These are phyloP conservation scores for Heliconius nattereri DNA, from an alignment of 1,140 invertebrate species.

Conservation along the genomic window DNA sequence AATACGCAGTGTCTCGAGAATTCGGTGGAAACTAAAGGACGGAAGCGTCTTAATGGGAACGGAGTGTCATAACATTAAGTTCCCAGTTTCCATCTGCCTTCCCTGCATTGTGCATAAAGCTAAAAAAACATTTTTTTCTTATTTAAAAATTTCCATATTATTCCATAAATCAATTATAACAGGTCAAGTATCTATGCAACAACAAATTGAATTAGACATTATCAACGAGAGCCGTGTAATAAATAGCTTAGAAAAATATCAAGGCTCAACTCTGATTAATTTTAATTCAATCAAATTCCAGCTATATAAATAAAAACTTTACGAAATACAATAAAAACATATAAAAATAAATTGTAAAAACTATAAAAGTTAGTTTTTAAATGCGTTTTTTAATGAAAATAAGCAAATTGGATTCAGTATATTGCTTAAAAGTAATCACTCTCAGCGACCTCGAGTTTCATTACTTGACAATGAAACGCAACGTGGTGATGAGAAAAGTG, in stretches of 20 bases:
- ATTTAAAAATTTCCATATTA: neutral
- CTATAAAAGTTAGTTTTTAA: conserved; percentile 19
- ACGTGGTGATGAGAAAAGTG: neutral
- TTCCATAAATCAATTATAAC: neutral
- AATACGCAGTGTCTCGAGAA: too few relatives aligned
- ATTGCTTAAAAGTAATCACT: conserved; percentile 38
- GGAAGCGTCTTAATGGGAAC: too few relatives aligned
- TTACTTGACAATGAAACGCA: conserved; percentile 31
- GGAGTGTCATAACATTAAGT: too few relatives aligned
- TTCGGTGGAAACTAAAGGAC: too few relatives aligned
- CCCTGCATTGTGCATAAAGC: too few relatives aligned
- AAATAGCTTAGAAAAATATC: neutral
- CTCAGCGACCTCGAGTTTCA: conserved; percentile 31
- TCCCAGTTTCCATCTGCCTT: too few relatives aligned
- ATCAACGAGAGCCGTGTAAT: neutral
- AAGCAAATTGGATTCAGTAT: conserved; percentile 30
- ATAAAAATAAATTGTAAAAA: conserved; percentile 8
- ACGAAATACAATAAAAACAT: conserved; percentile 8
- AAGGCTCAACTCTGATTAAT: neutral
- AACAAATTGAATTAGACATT: neutral
- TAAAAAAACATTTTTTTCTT: neutral
- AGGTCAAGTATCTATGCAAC: neutral
- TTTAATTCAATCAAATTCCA: neutral
- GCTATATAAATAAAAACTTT: conserved; percentile 7
- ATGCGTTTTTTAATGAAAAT: conserved; percentile 20